Percentiles rank a stretch among this genome's conserved stretches.
phyloP scores from a whole-genome alignment of 2,113 vertebrate species.

The Pterocles gutturalis region DNA sequence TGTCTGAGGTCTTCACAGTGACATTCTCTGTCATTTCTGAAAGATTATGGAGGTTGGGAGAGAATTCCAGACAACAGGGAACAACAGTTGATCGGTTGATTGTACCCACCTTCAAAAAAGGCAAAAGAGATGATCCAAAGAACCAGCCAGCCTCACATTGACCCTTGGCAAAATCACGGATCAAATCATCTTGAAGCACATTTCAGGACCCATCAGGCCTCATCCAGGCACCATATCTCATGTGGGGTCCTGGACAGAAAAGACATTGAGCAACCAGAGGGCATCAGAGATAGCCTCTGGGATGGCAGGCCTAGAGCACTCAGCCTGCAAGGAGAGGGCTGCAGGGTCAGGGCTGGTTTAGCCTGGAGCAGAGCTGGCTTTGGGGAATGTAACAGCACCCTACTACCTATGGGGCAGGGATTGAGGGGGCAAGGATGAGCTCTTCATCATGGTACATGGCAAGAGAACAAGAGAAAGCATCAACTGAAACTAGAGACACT shows the following conservation, averaged over 20 bases:
- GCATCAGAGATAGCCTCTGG: no score
- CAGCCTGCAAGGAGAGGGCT: background rate
- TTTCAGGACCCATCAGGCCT: background rate
- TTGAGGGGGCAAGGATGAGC: background rate
- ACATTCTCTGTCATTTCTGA: background rate
- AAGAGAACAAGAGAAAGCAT: background rate
- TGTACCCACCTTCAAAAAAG: background rate
- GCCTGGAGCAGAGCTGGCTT: background rate
- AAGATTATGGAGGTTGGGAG: background rate
- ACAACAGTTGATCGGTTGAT: background rate
- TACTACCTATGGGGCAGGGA: fast-evolving
- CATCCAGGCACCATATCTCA: background rate
- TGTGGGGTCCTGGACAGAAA: background rate
- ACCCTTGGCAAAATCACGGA: background rate
- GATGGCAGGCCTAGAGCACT: background rate
- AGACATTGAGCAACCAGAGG: background rate
- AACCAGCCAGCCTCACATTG: background rate
- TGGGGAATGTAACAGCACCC: background rate
- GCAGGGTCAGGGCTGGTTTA: background rate
- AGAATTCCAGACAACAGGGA: background rate
- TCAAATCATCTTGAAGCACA: background rate
- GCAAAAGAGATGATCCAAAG: background rate
- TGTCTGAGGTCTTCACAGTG: background rate
- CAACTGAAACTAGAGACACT: background rate
- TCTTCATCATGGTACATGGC: background rate